phyloP scores from a whole-genome alignment of 2,888 invertebrate species.

The Dascillus cervinus region DNA sequence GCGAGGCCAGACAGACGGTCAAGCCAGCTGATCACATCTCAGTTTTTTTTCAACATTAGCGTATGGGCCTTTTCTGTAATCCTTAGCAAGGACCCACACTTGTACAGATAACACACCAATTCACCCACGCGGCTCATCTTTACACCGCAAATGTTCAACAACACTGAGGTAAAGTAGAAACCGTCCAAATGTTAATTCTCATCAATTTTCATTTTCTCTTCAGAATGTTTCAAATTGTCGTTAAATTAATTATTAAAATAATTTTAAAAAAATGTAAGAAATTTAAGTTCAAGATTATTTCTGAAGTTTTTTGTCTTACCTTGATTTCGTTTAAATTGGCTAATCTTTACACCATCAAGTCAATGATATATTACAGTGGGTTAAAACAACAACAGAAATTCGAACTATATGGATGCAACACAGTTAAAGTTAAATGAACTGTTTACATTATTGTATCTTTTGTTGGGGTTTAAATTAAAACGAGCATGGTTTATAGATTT shows the following conservation, averaged over 20 bases:
- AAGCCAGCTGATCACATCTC: conserved; percentile 22
- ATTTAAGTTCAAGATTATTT: too few species aligned
- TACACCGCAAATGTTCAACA: too few species aligned
- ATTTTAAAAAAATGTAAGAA: too few species aligned
- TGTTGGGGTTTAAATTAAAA: conserved; percentile 30
- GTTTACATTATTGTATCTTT: conserved; percentile 24
- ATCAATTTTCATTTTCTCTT: too few species aligned
- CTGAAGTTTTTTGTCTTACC: background rate
- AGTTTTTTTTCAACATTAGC: conserved; percentile 22
- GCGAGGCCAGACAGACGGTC: conserved; percentile 37
- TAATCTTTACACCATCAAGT: conserved; percentile 25
- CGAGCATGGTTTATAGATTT: conserved; percentile 31
- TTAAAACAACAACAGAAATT: conserved; percentile 21
- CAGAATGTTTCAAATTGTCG: too few species aligned
- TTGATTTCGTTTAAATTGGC: too few species aligned
- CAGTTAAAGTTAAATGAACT: conserved; percentile 18
- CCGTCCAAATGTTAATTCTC: too few species aligned
- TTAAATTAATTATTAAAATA: too few species aligned
- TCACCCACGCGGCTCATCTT: too few species aligned
- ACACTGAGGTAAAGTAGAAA: too few species aligned
- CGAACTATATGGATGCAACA: conserved; percentile 23
- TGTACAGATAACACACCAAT: too few species aligned
- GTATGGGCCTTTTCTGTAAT: conserved; percentile 23
- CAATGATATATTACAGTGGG: conserved; percentile 22
- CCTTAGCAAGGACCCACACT: conserved; percentile 28